phyloP scores from a whole-genome alignment of 2,888 invertebrate species.

The Zygaena filipendulae region DNA sequence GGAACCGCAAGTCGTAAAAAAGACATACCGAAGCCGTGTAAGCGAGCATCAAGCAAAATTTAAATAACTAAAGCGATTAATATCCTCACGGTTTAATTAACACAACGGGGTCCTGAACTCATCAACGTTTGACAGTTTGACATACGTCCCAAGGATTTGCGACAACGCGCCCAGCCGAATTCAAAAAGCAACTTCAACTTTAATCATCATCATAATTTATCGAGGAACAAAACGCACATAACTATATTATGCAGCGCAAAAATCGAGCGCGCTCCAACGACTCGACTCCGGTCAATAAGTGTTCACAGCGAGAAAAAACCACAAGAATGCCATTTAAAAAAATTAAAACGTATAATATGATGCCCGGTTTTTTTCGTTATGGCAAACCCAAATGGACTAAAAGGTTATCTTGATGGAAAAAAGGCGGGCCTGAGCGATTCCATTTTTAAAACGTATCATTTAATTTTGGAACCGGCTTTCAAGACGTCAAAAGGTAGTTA shows the following conservation, averaged over 20 bases:
- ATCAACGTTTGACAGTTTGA: conserved; percentile 44
- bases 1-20: conserved; percentile 54
- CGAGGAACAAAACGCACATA: conserved; percentile 35
- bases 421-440: conserved; percentile 66
- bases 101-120: conserved; percentile 41
- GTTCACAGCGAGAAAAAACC: conserved; percentile 62
- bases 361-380: conserved; percentile 54
- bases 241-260: conserved; percentile 48
- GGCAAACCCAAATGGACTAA: conserved; percentile 59
- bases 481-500: conserved; percentile 67
- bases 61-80: conserved; percentile 59
- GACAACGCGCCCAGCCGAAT: conserved; percentile 40
- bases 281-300: conserved; percentile 52
- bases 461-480: conserved; percentile 67
- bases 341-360: conserved; percentile 62
- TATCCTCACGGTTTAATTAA: conserved; percentile 48
- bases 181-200: too few relatives aligned
- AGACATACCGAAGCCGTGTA: conserved; percentile 34
- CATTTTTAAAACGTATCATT: conserved; percentile 69
- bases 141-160: conserved; percentile 30
- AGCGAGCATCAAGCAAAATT: conserved; percentile 38
- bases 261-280: conserved; percentile 40
- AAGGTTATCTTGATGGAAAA: conserved; percentile 65
- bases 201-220: conserved; percentile 31
- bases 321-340: conserved; percentile 67